A percentile compares a stretch with the other conserved stretches of the same genome.
These are phyloP conservation scores for Nemurella pictetii DNA, from an alignment of 2,888 invertebrate species.

Conservation along the genomic window DNA sequence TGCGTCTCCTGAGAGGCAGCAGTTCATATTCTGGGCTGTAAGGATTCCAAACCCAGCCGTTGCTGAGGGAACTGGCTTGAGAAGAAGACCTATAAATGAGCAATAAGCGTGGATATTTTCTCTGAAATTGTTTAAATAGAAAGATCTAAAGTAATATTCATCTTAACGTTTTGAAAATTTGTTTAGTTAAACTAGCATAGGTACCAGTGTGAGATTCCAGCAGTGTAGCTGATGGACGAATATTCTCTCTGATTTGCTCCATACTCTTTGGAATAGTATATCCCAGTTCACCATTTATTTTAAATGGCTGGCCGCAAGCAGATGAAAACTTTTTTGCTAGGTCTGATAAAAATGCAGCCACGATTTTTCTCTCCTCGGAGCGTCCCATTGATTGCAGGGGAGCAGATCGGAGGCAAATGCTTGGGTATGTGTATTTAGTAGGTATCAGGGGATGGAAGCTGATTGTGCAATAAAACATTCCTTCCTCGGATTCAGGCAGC, in stretches of 20 bases:
- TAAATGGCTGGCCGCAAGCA: conserved; percentile 34
- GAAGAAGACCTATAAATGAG: not conserved
- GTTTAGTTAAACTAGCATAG: not conserved
- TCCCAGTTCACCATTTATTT: conserved; percentile 8
- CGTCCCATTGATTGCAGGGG: conserved; percentile 20
- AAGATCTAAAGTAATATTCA: too few species aligned
- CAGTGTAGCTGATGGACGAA: not conserved
- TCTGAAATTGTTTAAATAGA: too few species aligned
- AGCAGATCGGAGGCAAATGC: conserved; percentile 31
- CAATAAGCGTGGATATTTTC: too few species aligned
- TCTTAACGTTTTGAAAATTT: too few species aligned
- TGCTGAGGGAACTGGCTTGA: not conserved
- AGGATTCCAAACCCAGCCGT: not conserved
- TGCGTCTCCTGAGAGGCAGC: not conserved
- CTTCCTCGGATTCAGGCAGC: conserved; percentile 35
- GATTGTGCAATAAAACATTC: conserved; percentile 36
- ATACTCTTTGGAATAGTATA: conserved; percentile 27
- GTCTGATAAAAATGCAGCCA: conserved; percentile 27
- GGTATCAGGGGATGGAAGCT: conserved; percentile 32
- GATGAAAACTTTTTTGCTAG: conserved; percentile 31
- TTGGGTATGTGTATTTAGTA: conserved; percentile 38
- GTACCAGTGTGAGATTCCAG: not conserved
- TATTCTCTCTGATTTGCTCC: not conserved
- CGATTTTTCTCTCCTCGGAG: conserved; percentile 22
- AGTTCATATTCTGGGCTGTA: not conserved